A percentile compares a stretch with the other conserved stretches of the same genome.
Conservation (phyloP, 2,113 vertebrate genomes). For the Lonchura striata region DNA sequence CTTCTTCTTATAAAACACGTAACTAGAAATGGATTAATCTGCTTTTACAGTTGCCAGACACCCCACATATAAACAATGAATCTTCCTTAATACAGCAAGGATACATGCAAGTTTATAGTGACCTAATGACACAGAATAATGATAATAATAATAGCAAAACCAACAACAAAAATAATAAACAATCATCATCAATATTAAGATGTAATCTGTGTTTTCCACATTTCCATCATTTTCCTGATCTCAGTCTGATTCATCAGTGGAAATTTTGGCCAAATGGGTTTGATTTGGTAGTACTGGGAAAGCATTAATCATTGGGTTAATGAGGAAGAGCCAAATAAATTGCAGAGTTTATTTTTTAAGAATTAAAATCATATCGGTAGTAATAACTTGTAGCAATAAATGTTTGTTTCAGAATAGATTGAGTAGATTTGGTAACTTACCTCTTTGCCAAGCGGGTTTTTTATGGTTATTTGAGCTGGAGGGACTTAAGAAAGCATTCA, state of each 20-base stretch:
- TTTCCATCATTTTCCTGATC: not conserved
- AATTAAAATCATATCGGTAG: not conserved
- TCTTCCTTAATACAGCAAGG: not conserved
- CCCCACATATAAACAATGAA: not conserved
- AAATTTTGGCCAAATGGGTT: not conserved
- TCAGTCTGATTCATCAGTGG: not conserved
- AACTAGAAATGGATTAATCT: not conserved
- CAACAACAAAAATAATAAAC: not conserved
- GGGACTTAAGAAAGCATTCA: not conserved
- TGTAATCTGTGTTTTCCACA: not conserved
- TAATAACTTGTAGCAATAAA: not conserved
- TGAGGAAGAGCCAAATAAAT: not conserved
- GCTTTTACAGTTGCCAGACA: not conserved
- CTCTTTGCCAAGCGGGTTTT: not conserved
- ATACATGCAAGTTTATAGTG: not conserved
- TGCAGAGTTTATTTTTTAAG: not conserved
- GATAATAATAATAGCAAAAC: not conserved
- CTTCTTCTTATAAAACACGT: not conserved
- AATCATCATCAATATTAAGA: not conserved
- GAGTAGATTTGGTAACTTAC: not conserved
- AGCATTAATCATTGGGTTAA: not conserved
- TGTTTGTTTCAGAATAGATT: not conserved
- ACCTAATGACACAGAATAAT: not conserved
- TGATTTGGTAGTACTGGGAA: not conserved
- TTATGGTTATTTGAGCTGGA: not conserved